Conservation (phyloP, 2,797 vertebrate genomes). For the Cygnus olor region DNA sequence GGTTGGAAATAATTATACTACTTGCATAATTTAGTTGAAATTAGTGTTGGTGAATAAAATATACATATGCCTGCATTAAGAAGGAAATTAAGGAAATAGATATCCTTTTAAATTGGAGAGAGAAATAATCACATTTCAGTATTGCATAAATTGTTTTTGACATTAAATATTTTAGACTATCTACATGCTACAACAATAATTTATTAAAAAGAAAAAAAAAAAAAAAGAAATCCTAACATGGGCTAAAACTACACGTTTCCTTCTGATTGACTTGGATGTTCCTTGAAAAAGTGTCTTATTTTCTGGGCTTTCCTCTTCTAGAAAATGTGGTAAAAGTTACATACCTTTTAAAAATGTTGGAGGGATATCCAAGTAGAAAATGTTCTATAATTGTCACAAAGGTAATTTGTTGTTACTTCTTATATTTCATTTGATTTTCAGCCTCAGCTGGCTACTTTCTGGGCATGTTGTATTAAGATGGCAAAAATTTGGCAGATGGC, state of each 20-base stretch:
- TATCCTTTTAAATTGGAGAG: not conserved
- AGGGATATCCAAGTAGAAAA: fast-evolving
- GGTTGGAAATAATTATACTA: not conserved
- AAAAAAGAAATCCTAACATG: not conserved
- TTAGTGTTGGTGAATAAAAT: not conserved
- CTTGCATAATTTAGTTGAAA: not conserved
- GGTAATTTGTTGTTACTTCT: not conserved
- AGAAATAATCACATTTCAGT: not conserved
- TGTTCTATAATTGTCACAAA: not conserved
- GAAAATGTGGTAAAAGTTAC: not conserved
- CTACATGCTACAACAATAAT: not conserved
- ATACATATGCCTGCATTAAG: not conserved
- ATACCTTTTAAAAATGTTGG: not conserved
- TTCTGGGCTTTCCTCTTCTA: not conserved
- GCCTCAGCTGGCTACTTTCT: not conserved
- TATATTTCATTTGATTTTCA: not conserved
- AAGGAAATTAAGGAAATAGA: not conserved
- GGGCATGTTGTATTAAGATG: not conserved
- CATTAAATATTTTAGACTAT: not conserved
- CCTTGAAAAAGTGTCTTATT: not conserved
- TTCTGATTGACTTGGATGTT: not conserved
- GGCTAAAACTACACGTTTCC: not conserved
- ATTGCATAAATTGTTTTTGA: not conserved
- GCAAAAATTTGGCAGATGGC: not conserved
- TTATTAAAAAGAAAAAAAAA: not conserved